Base-by-base conservation (phyloP, 2,113 vertebrate genomes). In the Tychaedon coryphoeus region DNA sequence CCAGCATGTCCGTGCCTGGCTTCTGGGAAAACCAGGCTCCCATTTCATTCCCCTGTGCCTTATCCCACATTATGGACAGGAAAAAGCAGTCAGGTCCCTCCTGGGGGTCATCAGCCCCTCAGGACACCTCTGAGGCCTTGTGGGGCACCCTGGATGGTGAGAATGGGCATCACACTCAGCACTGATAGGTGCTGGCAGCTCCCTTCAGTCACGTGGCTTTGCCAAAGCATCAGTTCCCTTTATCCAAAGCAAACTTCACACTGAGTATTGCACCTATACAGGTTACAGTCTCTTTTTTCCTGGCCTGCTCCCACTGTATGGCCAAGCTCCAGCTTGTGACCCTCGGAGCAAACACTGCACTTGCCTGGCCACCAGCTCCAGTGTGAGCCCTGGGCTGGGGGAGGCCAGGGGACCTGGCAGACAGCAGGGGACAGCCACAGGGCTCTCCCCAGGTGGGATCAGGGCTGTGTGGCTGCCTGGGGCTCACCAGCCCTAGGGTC, bases 331-430 rank as follows among this genome's bases (percentile, higher is more conserved):
- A 91, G 22, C 45, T 93, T 33, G 19, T 33, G 43, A 28, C 71
- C 62, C 94, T 81, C 0, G 0, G 79, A 64, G 48, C 76, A 15
- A 54, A n/a, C 89, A 2, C 73, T 0, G 1, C 0, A 0, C 28
- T 38, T 0, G 1, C 51, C 48, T 3, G 0, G 75, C 9, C 9
- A 20, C 89, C 0, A 0, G 40, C 67, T 66, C 5, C 3, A 28
- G 61, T 33, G 8, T 28, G 65, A 51, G 47, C 48, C 24, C 54
- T 4, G 0, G 40, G 56, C 65, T 36, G 56, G 36, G 19, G 60
- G 51, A 33, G 36, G 47, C 25, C 2, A 26, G 38, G 23, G 56
- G 50, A 22, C 12, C 51, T 19, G 3, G 26, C 0, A 3, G 12
- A 40, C 38, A 62, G 51, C 0, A 0, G 5, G 75, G 82, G 47